These are phyloP conservation scores for Leptobrachium leishanense DNA, from an alignment of 2,113 vertebrate species.

Conservation along the genomic window DNA sequence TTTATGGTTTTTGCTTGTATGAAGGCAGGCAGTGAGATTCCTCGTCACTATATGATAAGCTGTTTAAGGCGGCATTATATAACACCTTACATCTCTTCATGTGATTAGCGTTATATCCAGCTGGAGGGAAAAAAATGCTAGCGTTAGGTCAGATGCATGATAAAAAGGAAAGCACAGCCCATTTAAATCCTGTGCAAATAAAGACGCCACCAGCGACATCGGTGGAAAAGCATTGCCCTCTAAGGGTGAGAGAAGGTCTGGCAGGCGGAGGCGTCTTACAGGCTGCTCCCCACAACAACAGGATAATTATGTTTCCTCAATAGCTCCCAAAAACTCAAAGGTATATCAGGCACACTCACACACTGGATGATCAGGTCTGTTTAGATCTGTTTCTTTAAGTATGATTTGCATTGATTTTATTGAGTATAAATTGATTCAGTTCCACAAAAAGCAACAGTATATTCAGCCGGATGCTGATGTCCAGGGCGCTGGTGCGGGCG, in stretches of 20 bases:
- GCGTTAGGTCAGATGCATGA: conserved; percentile 43
- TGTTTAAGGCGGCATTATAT: conserved; percentile 29
- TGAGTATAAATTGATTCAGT: too few species aligned
- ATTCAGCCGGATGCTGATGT: too few species aligned
- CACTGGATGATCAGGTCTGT: too few species aligned
- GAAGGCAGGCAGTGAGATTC: conserved; percentile 19
- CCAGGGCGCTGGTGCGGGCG: too few species aligned
- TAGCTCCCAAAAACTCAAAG: too few species aligned
- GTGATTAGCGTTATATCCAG: conserved; percentile 46
- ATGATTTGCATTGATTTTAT: too few species aligned
- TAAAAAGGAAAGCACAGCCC: conserved; percentile 39
- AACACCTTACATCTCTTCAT: conserved; percentile 43
- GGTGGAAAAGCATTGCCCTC: conserved; percentile 47
- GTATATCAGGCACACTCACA: too few species aligned
- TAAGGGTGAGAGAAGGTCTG: conserved; percentile 19
- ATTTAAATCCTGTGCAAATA: conserved; percentile 49
- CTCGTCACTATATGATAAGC: conserved; percentile 28
- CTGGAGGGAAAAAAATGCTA: conserved; percentile 13
- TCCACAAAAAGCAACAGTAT: too few species aligned
- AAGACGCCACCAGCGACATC: conserved; percentile 17
- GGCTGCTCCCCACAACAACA: too few species aligned
- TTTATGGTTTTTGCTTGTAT: conserved; percentile 29
- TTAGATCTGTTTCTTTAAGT: too few species aligned
- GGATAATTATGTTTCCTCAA: too few species aligned
- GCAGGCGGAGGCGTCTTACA: neutral